phyloP scores from a whole-genome alignment of 1,140 invertebrate genomes.

The Drosophila triauraria region DNA sequence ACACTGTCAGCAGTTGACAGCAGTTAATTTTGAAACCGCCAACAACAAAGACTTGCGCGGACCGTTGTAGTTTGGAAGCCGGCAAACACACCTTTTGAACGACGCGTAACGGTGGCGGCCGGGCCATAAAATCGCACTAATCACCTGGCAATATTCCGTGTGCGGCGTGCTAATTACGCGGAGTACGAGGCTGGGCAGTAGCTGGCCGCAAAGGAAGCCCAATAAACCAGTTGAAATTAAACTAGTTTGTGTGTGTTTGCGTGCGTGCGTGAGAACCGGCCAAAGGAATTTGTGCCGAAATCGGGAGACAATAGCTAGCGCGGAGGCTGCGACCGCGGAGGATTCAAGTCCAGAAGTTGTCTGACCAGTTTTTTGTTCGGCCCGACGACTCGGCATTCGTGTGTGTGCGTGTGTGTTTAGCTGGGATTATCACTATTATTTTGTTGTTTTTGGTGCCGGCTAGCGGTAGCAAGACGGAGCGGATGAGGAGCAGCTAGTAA shows the following conservation, averaged over 20 bases:
- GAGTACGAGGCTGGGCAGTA: conserved; percentile 18
- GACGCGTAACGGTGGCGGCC: conserved; percentile 74
- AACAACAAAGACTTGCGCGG: conserved; percentile 49
- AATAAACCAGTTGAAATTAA: conserved; percentile 78
- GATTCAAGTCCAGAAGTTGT: conserved; percentile 80
- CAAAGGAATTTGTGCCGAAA: conserved; percentile 71
- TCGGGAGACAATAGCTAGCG: conserved; percentile 69
- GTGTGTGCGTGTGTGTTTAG: conserved; percentile 23
- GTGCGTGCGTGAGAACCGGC: conserved; percentile 45
- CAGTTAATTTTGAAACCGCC: conserved; percentile 57
- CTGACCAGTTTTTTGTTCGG: conserved; percentile 68
- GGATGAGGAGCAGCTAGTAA: conserved; percentile 50
- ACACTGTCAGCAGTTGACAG: background rate
- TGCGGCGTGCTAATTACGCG: conserved; percentile 54
- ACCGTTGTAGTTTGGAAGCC: conserved; percentile 29
- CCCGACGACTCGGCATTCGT: conserved; percentile 11
- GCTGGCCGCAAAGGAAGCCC: conserved; percentile 12
- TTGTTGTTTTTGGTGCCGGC: conserved; percentile 15
- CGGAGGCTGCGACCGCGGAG: conserved; percentile 52
- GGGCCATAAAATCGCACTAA: conserved; percentile 66
- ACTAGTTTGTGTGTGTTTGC: conserved; percentile 61
- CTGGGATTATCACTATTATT: conserved; percentile 32
- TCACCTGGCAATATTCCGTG: conserved; percentile 62
- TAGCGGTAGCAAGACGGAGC: conserved; percentile 9
- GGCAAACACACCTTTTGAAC: conserved; percentile 70